These are phyloP conservation scores for Whitmania pigra DNA, from an alignment of 1,140 invertebrate genomes.

Conservation along the genomic window DNA sequence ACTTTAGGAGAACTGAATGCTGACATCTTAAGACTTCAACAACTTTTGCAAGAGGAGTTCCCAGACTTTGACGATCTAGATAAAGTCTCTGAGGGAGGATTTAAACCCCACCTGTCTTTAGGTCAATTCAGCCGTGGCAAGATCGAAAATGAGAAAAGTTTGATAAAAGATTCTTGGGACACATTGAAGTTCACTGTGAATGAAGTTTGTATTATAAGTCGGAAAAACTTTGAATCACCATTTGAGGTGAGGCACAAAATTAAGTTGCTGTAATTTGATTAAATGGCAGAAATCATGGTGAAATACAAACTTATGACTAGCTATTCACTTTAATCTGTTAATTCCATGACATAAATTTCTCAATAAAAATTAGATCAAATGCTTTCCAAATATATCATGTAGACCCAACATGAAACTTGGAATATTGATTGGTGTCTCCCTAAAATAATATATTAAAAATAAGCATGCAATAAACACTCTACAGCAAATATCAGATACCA, in stretches of 20 bases:
- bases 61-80: neutral
- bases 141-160: neutral
- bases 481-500: no score
- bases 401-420: no score
- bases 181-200: neutral
- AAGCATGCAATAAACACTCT: no score
- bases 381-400: no score
- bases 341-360: no score
- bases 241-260: neutral
- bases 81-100: neutral
- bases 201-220: constrained; percentile 1
- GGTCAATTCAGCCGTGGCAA: neutral
- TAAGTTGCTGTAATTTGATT: constrained; percentile 2
- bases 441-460: no score
- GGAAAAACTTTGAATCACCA: neutral
- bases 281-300: neutral
- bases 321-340: no score
- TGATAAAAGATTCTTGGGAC: neutral
- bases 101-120: neutral
- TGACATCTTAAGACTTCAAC: neutral
- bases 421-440: no score
- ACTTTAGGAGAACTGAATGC: neutral
- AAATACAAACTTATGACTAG: neutral
- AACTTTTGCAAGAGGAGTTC: neutral
- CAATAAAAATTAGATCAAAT: no score